These are phyloP conservation scores for Festucalex cinctus DNA, from an alignment of 2,113 vertebrate species.

Conservation along the genomic window DNA sequence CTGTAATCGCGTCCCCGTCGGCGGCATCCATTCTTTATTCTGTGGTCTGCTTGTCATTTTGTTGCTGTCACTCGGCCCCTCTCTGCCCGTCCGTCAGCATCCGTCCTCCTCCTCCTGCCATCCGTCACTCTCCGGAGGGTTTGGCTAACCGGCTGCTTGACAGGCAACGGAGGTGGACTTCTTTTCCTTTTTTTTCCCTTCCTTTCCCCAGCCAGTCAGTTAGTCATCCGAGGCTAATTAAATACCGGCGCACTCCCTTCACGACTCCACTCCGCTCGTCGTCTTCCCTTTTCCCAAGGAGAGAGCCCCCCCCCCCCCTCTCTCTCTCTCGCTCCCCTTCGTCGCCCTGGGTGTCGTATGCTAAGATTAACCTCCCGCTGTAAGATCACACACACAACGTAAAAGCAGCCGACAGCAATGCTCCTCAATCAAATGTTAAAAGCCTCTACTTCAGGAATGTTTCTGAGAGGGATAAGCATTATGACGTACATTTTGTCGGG, in stretches of 20 bases:
- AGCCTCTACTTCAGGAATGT: background rate
- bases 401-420: background rate
- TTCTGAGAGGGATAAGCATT: background rate
- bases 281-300: slow-evolving; percentile 15
- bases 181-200: background rate
- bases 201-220: slow-evolving; percentile 57
- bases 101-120: slow-evolving; percentile 11
- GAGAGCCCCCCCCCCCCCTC: background rate
- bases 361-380: slow-evolving; percentile 71
- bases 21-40: background rate
- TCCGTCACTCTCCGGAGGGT: slow-evolving; percentile 49
- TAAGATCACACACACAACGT: slow-evolving; percentile 53
- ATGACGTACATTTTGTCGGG: background rate
- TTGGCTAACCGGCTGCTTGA: slow-evolving; percentile 64
- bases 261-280: slow-evolving; percentile 21
- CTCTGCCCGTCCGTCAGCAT: slow-evolving; percentile 5
- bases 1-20: background rate
- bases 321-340: slow-evolving; percentile 26
- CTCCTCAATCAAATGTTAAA: slow-evolving; percentile 1
- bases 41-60: slow-evolving; percentile 18
- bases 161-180: slow-evolving; percentile 50
- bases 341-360: slow-evolving; percentile 54
- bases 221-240: slow-evolving; percentile 69
- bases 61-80: slow-evolving; percentile 12
- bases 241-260: slow-evolving; percentile 50